These are phyloP conservation scores for Xerus rutilus DNA, from an alignment of 2,797 vertebrate species.

Conservation along the genomic window DNA sequence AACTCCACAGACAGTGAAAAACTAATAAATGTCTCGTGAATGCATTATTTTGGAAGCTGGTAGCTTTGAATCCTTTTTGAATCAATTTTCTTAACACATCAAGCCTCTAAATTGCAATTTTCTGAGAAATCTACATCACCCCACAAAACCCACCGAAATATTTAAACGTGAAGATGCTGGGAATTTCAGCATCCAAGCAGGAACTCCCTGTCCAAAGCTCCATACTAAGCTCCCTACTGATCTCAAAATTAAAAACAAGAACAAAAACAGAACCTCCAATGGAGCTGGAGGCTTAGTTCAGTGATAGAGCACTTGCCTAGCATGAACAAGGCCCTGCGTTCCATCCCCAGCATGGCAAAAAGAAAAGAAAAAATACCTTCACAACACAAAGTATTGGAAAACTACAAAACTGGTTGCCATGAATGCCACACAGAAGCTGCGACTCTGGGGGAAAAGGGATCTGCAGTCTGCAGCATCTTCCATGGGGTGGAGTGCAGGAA, in stretches of 20 bases:
- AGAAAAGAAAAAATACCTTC: not conserved
- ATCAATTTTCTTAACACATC: not conserved
- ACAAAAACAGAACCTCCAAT: not conserved
- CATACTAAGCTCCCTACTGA: not conserved
- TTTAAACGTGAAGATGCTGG: not conserved
- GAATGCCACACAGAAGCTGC: not conserved
- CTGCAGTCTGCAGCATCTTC: too few relatives aligned
- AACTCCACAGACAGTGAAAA: not conserved
- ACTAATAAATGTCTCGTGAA: not conserved
- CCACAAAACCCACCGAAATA: not conserved
- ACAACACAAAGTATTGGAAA: not conserved
- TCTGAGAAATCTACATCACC: not conserved
- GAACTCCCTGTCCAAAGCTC: not conserved
- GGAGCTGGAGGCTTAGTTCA: not conserved
- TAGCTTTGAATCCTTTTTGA: not conserved
- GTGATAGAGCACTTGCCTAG: not conserved
- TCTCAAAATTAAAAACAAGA: not conserved
- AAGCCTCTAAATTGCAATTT: not conserved
- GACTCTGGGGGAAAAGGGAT: not conserved
- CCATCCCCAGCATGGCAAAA: not conserved
- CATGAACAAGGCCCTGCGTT: not conserved
- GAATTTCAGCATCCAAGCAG: not conserved
- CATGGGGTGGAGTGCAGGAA: rapidly evolving
- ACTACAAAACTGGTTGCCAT: not conserved
- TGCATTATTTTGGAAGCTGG: not conserved